Evolutionary conservation across 2,797 vertebrate genomes (phyloP).

Genomic region (Bucorvus abyssinicus): DNA sequence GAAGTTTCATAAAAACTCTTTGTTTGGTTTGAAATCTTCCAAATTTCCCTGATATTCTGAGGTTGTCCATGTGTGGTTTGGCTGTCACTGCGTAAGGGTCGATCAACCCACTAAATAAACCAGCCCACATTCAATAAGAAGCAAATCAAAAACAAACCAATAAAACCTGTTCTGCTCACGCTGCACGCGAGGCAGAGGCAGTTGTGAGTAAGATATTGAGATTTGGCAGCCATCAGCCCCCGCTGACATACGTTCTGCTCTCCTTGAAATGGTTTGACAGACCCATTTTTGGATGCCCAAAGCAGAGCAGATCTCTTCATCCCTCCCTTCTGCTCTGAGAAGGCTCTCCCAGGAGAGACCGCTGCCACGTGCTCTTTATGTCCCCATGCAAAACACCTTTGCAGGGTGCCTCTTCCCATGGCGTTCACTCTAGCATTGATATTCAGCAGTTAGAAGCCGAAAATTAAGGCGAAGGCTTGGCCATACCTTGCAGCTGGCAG

Average conservation of each 20-base stretch:
- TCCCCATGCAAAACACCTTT: neutral
- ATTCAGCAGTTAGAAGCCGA: neutral
- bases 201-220: fast-evolving
- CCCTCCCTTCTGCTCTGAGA: neutral
- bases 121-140: neutral
- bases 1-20: neutral
- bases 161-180: neutral
- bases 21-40: neutral
- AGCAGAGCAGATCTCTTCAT: neutral
- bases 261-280: neutral
- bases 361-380: fast-evolving
- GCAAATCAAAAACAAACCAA: neutral
- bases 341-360: neutral
- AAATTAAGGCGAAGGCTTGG: neutral
- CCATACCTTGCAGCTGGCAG: neutral
- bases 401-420: neutral
- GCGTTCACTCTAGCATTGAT: neutral
- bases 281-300: neutral
- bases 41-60: neutral
- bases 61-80: fast-evolving
- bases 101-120: too few species aligned
- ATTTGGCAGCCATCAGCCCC: neutral
- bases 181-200: fast-evolving
- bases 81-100: neutral
- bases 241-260: neutral